A percentile compares a stretch with the other conserved stretches of the same genome.
Conservation (phyloP, 1,140 invertebrate genomes). For the Euura saliciscinereae region DNA sequence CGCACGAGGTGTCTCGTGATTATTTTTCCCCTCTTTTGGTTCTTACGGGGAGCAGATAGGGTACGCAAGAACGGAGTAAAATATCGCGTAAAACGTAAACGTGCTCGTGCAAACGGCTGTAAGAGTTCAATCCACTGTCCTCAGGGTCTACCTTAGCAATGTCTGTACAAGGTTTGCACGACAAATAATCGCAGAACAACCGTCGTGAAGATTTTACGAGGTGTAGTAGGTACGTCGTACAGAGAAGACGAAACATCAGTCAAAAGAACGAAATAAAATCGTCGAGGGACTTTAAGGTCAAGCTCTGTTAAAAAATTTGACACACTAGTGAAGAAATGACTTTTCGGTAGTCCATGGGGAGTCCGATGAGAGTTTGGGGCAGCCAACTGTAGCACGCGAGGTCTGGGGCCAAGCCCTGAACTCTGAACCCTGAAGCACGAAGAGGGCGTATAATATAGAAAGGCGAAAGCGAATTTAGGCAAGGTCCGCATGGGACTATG, state of each 20-base stretch:
- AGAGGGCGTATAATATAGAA: background rate
- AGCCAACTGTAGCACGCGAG: background rate
- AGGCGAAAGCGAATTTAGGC: background rate
- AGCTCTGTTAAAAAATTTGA: background rate
- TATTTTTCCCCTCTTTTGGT: no score
- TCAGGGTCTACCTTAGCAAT: background rate
- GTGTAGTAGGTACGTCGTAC: background rate
- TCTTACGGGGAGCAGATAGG: no score
- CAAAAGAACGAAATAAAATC: background rate
- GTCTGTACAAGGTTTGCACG: background rate
- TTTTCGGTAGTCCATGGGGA: background rate
- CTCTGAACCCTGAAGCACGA: background rate
- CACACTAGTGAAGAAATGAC: background rate
- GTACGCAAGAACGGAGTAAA: no score
- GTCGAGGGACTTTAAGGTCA: background rate
- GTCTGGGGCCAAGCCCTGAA: background rate
- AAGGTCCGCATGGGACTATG: background rate
- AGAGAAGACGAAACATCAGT: background rate
- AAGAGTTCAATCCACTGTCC: background rate
- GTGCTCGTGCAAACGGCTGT: background rate
- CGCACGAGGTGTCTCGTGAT: no score
- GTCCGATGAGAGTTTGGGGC: background rate
- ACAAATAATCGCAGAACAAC: background rate
- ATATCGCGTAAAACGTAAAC: background rate
- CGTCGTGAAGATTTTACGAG: background rate